phyloP scores from a whole-genome alignment of 2,797 vertebrate genomes.

The Cephalopachus bancanus region DNA sequence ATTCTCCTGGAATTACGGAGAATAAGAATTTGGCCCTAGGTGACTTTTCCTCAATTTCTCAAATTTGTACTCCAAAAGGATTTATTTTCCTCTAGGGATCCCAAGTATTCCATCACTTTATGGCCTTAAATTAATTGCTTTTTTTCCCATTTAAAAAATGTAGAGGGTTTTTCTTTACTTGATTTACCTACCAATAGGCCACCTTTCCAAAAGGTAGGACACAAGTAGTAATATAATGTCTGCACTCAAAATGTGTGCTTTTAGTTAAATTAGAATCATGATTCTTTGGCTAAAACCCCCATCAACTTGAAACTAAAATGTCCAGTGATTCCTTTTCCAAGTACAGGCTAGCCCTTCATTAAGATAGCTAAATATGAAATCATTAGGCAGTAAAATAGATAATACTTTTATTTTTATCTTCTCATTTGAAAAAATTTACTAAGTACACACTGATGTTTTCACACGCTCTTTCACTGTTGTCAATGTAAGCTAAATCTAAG shows the following conservation, averaged over 20 bases:
- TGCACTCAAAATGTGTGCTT: not conserved
- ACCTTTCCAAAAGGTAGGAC: not conserved
- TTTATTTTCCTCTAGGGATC: constrained; percentile 68
- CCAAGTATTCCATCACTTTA: constrained; percentile 43
- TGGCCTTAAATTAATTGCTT: not conserved
- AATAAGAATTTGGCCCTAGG: constrained; percentile 65
- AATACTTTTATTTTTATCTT: not conserved
- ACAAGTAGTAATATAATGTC: not conserved
- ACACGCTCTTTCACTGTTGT: not conserved
- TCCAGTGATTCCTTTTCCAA: not conserved
- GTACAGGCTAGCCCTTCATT: not conserved
- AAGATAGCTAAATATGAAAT: not conserved
- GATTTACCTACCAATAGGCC: not conserved
- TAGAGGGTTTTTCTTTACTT: not conserved
- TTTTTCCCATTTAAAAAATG: constrained; percentile 46
- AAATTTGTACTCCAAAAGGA: constrained; percentile 71
- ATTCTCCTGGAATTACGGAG: constrained; percentile 61
- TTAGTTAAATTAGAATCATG: not conserved
- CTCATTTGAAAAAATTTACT: constrained; percentile 1
- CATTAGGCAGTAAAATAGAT: not conserved
- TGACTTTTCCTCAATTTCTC: constrained; percentile 34
- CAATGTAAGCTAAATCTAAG: not conserved
- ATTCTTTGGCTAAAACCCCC: not conserved
- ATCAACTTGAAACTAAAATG: not conserved
- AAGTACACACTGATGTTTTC: not conserved